Base-by-base conservation (phyloP, 2,888 invertebrate species). In the Ophioninae sp. region DNA sequence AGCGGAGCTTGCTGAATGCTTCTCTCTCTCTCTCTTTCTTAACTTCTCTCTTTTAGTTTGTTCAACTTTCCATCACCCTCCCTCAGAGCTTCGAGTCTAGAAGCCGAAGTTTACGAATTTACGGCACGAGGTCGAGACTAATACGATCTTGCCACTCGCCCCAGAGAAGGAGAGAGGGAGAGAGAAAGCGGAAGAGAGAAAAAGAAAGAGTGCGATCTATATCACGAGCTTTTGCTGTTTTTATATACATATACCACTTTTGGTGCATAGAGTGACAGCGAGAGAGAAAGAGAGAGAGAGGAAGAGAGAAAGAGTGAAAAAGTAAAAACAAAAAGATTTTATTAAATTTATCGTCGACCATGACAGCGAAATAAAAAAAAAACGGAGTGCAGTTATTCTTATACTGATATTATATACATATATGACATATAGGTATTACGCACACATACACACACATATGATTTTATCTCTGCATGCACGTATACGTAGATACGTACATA, bases 61-160 rank as follows among this genome's bases (percentile, higher is more conserved):
- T 85, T 79, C 83, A 83, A 85, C 81, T 83, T 86, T 86, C 67
- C 81, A 70, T 73, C 77, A 76, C 75, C 72, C 44, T 74, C 65
- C 50, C 59, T 59, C 59, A 59, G 21, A 74, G 50, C 73, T 67
- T 68, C 44, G 69, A 59, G 73, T 64, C 74, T 70, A 77, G 74
- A 78, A 78, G 77, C 81, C 69, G 76, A 83, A 83, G 69, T 83
- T 78, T 78, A 74, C 70, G 70, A 81, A 81, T 83, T 83, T 83
- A 81, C 81, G 61, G 64, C 8, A 65, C 56, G 68, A 56, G 67
- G 76, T 72, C 62, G 79, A 70, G 76, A 79, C 79, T 82, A 73
- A 79, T 79, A 82, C 75, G 70, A 65, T 64, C 69, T 78, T 76
- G 62, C 72, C 73, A n/a, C 62, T 57, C 68, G 23, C 64, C 44